phyloP scores from a whole-genome alignment of 2,888 invertebrate genomes.

The Sphaerophoria rueppellii region DNA sequence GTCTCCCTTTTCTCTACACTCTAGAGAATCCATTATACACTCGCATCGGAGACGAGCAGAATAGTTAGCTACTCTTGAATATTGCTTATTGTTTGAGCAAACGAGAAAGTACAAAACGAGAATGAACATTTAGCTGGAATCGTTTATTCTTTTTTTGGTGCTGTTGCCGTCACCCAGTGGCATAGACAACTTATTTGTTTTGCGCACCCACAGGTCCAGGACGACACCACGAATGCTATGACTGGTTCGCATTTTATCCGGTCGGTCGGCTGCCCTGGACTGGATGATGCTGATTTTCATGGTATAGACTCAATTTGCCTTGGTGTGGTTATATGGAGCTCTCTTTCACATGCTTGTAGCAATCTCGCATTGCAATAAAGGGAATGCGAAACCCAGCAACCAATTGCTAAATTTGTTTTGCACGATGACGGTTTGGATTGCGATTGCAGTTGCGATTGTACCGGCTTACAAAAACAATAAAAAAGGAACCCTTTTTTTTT shows the following conservation, averaged over 20 bases:
- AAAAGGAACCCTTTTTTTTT: not conserved
- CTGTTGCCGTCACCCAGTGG: constrained; percentile 25
- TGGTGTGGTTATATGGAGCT: not conserved
- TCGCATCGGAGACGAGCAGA: no score
- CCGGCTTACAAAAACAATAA: constrained; percentile 19
- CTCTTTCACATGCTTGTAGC: not conserved
- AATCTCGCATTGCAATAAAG: constrained; percentile 8
- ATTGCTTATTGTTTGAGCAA: constrained; percentile 42
- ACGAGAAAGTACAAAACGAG: constrained; percentile 1
- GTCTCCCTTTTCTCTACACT: constrained; percentile 3
- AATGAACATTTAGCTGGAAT: not conserved
- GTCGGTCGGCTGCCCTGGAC: not conserved
- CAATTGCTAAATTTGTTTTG: constrained; percentile 63
- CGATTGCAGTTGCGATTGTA: constrained; percentile 27
- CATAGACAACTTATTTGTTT: constrained; percentile 53
- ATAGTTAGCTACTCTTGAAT: constrained; percentile 8
- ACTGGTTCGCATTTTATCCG: not conserved
- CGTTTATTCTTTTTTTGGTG: constrained; percentile 17
- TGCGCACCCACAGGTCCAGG: constrained; percentile 26
- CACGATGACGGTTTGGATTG: constrained; percentile 16
- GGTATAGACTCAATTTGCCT: constrained; percentile 48
- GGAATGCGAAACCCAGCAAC: constrained; percentile 49
- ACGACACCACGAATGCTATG: constrained; percentile 25
- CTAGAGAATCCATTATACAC: not conserved
- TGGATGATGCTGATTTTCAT: not conserved